Evolutionary conservation across 2,888 invertebrate species (phyloP), one percentile per base, ranked within the genome.

Genomic region (Cantharis flavilabris): DNA sequence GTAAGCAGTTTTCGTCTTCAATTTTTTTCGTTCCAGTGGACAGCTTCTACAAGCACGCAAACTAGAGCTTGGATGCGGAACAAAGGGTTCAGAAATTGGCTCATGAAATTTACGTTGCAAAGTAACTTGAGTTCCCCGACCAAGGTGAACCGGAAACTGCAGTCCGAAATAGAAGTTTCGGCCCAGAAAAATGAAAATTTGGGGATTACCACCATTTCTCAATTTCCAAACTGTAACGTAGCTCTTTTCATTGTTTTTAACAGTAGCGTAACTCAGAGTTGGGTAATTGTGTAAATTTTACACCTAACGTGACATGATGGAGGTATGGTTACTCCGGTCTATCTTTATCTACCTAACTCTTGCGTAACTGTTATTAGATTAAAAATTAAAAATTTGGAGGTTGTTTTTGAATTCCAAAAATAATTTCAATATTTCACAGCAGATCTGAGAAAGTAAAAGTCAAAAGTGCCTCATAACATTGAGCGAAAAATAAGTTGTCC

Each of bases 131-230:
- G 83, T 62, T 79, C 83, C 20, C 72, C 86, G 33, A 82, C 86
- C 9, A 84, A 83, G 76, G 83, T 87, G 77, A 88, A 88, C 80
- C 83, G 86, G 49, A 81, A 85, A 69, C 79, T 87, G 23, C 85
- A 86, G 79, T 80, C 82, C 16, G 86, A 87, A 72, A 83, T 86
- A 49, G 87, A 87, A 75, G 73, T 67, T 63, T 71, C 87, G 63
- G 81, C 81, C 20, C 82, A 83, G 23, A 85, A 85, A 63, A 85
- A 86, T 71, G 86, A 87, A 76, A 84, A 83, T 76, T 77, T 85
- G 11, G 79, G 63, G 9, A 26, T 75, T 7, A 20, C 9, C 9
- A 74, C 30, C 9, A 11, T 67, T 3, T 28, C 33, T 2, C 74
- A 71, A 26, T 69, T 69, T 69, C 70, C 69, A 16, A 69, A 69